Evolutionary conservation across 2,888 invertebrate genomes (phyloP).

Genomic region (Drosophila testacea): DNA sequence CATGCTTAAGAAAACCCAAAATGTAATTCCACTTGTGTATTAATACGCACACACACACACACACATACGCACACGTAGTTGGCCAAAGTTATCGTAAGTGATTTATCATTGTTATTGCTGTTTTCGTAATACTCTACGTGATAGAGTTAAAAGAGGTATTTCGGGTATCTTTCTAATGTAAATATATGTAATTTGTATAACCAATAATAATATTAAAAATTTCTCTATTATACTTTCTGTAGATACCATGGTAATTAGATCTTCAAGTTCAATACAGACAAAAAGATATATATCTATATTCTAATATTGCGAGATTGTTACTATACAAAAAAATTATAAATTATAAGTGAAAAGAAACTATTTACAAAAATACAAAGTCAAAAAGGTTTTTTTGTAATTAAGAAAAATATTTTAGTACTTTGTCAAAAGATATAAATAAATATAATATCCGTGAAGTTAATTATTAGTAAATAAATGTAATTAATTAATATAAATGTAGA

Average conservation of each 20-base stretch:
- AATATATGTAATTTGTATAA: not conserved
- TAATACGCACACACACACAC: slow-evolving; percentile 58
- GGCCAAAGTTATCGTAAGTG: slow-evolving; percentile 64
- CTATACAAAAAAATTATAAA: too few relatives aligned
- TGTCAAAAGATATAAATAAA: too few relatives aligned
- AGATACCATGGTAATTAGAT: not conserved
- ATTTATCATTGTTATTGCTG: slow-evolving; percentile 68
- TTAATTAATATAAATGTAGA: too few relatives aligned
- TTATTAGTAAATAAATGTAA: too few relatives aligned
- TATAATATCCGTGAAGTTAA: too few relatives aligned
- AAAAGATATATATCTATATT: not conserved
- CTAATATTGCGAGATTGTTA: not conserved
- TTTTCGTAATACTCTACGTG: slow-evolving; percentile 29
- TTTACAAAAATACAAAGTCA: too few relatives aligned
- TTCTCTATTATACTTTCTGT: not conserved
- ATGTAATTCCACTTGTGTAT: slow-evolving; percentile 76
- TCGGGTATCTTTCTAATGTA: not conserved
- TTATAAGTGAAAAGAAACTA: too few relatives aligned
- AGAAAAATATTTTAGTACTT: too few relatives aligned
- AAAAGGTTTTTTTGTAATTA: too few relatives aligned
- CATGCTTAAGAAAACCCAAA: slow-evolving; percentile 59
- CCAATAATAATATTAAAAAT: not conserved
- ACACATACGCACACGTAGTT: slow-evolving; percentile 11
- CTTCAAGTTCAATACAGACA: too few relatives aligned
- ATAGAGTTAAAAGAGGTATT: not conserved